Percentiles rank a stretch among this genome's conserved stretches.
These are phyloP conservation scores for Ceratina australensis DNA, from an alignment of 1,140 invertebrate genomes.

Conservation along the genomic window DNA sequence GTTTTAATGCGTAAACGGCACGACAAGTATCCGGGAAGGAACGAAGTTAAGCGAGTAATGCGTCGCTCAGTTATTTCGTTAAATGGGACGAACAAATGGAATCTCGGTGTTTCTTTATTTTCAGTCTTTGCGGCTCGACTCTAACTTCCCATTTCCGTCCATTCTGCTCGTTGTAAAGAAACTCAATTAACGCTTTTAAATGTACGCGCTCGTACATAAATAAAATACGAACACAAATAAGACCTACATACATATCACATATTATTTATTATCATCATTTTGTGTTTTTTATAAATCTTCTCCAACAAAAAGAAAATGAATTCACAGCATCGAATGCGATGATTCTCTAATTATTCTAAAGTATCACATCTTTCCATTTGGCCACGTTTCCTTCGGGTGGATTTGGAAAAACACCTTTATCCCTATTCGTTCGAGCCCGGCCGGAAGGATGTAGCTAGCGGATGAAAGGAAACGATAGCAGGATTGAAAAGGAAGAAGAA, in stretches of 20 bases:
- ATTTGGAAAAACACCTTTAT: neutral
- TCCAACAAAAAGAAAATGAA: no score
- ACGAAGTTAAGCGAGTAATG: constrained; percentile 25
- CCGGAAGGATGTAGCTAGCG: constrained; percentile 22
- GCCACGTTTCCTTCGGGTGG: no score
- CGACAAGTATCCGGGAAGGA: constrained; percentile 29
- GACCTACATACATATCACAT: no score
- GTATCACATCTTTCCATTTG: neutral
- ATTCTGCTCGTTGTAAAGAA: neutral
- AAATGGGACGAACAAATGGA: constrained; percentile 28
- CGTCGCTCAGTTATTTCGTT: constrained; percentile 31
- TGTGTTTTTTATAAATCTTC: no score
- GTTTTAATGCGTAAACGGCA: constrained; percentile 30
- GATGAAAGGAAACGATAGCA: constrained; percentile 32
- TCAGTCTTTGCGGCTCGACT: neutral
- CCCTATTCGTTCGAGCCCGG: neutral
- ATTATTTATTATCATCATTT: no score
- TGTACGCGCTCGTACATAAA: no score
- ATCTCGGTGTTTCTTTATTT: constrained; percentile 30
- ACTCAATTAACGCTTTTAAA: neutral
- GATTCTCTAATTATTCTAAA: neutral
- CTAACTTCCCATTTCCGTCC: neutral
- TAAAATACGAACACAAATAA: no score
- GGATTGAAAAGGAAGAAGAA: constrained; percentile 47
- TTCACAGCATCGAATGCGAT: neutral